Conservation (phyloP, 2,888 invertebrate genomes). For the Hypena proboscidalis region DNA sequence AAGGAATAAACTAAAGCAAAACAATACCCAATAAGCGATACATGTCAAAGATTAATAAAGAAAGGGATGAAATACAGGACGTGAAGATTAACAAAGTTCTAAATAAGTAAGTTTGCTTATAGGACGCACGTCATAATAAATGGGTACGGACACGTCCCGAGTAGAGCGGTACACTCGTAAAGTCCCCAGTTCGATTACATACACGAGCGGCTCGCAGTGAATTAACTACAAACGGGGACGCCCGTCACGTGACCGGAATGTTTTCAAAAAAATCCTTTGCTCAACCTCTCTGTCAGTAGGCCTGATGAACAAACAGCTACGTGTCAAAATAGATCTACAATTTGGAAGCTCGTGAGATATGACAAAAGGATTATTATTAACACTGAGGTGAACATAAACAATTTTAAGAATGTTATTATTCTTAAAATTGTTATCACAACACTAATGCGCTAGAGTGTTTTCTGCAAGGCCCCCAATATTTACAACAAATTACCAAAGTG, state of each 20-base stretch:
- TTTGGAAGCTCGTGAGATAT: not conserved
- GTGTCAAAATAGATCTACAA: not conserved
- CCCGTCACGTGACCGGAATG: constrained; percentile 63
- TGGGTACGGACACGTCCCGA: constrained; percentile 54
- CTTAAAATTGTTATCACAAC: no score
- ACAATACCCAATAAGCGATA: constrained; percentile 36
- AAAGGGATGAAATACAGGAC: constrained; percentile 44
- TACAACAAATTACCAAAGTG: no score
- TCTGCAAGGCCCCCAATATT: no score
- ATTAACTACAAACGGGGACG: constrained; percentile 68
- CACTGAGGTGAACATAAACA: not conserved
- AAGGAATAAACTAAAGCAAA: constrained; percentile 16
- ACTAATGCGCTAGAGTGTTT: no score
- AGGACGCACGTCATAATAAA: constrained; percentile 53
- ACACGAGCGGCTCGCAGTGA: constrained; percentile 63
- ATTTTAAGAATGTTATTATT: no score
- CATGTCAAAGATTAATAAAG: constrained; percentile 34
- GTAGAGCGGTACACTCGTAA: constrained; percentile 61
- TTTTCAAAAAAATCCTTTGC: constrained; percentile 53
- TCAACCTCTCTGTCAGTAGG: constrained; percentile 42
- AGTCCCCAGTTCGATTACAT: constrained; percentile 68
- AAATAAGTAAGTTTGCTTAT: constrained; percentile 52
- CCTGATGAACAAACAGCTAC: constrained; percentile 44
- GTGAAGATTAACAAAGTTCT: constrained; percentile 48
- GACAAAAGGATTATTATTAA: not conserved